Conservation (phyloP, 2,113 vertebrate species). For the Pelodiscus sinensis region DNA sequence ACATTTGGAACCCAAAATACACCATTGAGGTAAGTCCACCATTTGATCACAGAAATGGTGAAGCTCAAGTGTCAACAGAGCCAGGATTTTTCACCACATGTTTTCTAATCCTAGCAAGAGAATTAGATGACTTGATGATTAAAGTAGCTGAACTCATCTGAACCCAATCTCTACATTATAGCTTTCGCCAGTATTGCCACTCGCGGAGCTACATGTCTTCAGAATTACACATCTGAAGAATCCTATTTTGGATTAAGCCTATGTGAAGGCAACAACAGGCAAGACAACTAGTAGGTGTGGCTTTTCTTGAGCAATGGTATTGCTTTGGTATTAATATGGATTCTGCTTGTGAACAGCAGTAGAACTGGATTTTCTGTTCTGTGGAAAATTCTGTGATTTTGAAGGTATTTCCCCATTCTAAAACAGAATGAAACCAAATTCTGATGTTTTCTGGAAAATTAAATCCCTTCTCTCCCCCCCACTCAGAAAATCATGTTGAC, state of each 20-base stretch:
- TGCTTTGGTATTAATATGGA: too few species aligned
- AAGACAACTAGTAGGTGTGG: too few species aligned
- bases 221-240: neutral
- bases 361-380: too few species aligned
- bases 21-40: neutral
- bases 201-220: neutral
- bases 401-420: too few species aligned
- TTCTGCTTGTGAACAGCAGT: too few species aligned
- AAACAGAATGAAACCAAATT: too few species aligned
- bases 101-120: neutral
- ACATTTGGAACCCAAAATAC: neutral
- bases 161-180: neutral
- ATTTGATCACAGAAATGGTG: neutral
- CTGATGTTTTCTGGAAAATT: too few species aligned
- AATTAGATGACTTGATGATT: neutral
- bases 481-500: too few species aligned
- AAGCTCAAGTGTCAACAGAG: neutral
- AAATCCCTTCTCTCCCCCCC: too few species aligned
- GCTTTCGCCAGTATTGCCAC: neutral
- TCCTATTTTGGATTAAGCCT: neutral
- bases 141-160: neutral
- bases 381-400: too few species aligned
- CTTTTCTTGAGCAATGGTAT: too few species aligned
- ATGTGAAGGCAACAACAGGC: too few species aligned
- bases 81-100: neutral